Conservation (phyloP, 2,888 invertebrate species). For the Dasysyrphus tricinctus region DNA sequence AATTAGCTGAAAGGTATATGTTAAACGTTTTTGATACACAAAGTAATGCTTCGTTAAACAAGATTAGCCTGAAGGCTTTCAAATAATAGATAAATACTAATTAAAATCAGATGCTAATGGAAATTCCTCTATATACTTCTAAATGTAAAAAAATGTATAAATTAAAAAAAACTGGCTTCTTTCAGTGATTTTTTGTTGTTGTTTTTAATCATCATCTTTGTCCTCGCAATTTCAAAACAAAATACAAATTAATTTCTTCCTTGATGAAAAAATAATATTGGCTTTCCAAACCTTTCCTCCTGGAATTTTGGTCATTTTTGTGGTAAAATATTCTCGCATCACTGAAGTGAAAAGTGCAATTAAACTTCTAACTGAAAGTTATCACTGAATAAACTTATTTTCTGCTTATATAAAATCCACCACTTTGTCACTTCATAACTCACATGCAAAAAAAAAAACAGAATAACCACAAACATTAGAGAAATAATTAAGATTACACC, state of each 20-base stretch:
- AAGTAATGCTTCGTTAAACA: too few species aligned
- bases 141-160: too few species aligned
- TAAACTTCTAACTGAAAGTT: slow-evolving; percentile 40
- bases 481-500: slow-evolving; percentile 62
- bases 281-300: neutral
- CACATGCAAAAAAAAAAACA: slow-evolving; percentile 33
- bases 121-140: neutral
- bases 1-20: too few species aligned
- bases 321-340: neutral
- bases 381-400: slow-evolving; percentile 39
- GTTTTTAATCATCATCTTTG: neutral
- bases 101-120: too few species aligned
- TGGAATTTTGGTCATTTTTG: neutral
- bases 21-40: too few species aligned
- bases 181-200: too few species aligned
- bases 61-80: too few species aligned
- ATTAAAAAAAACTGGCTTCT: too few species aligned
- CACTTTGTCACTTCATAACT: neutral
- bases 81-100: too few species aligned
- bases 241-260: neutral
- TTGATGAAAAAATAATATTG: slow-evolving; percentile 22
- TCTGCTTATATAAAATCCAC: neutral
- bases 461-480: slow-evolving; percentile 42
- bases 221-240: neutral
- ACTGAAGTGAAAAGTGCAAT: slow-evolving; percentile 35